Percentiles rank a stretch among this genome's conserved stretches.
phyloP scores from a whole-genome alignment of 2,797 vertebrate genomes.

The Squalus acanthias region DNA sequence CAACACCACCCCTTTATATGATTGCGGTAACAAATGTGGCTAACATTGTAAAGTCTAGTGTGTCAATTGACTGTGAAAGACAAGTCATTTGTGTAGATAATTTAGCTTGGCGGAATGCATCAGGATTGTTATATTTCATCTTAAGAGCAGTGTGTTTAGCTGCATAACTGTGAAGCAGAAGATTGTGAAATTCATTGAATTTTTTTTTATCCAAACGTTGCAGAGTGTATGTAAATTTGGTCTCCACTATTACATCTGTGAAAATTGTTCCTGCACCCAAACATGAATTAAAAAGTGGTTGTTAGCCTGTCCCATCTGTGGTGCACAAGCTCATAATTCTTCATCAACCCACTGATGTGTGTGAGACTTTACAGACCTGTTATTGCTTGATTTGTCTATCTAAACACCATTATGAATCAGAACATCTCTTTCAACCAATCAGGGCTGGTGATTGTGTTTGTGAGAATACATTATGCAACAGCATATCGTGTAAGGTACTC shows the following conservation, averaged over 20 bases:
- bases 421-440: slow-evolving; percentile 26
- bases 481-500: neutral
- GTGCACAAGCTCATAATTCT: neutral
- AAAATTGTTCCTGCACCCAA: slow-evolving; percentile 7
- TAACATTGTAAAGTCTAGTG: neutral
- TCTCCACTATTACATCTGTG: neutral
- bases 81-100: neutral
- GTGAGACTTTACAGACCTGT: neutral
- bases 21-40: neutral
- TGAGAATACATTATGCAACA: neutral
- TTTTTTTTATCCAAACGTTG: neutral
- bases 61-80: neutral
- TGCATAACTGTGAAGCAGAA: neutral
- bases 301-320: neutral
- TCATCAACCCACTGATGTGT: neutral
- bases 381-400: neutral
- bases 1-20: neutral
- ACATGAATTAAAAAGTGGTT: neutral
- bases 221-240: neutral
- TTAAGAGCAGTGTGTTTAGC: neutral
- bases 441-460: neutral
- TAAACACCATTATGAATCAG: neutral
- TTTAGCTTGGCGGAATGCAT: neutral
- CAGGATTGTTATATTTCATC: neutral
- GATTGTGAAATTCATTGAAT: neutral